A percentile compares a stretch with the other conserved stretches of the same genome.
Evolutionary conservation across 2,113 vertebrate genomes (phyloP).

Genomic region (Phasianus colchicus): DNA sequence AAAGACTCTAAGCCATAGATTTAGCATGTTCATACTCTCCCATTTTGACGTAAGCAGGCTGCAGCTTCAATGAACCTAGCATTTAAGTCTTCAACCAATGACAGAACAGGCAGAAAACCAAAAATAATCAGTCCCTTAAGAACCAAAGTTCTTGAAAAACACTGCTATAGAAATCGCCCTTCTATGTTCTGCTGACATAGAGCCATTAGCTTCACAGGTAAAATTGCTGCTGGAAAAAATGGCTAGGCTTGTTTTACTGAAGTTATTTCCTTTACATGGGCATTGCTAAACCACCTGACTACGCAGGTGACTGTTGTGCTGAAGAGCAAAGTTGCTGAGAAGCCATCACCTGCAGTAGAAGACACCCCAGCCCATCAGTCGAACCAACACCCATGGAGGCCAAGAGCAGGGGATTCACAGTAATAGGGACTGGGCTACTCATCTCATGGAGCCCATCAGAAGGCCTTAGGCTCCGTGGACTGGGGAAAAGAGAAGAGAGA

Average conservation of each 20-base stretch:
- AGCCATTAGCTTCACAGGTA: not conserved
- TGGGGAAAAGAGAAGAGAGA: not conserved
- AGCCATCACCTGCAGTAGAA: not conserved
- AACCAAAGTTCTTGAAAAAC: not conserved
- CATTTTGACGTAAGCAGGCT: not conserved
- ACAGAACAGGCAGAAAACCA: not conserved
- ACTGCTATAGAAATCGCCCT: not conserved
- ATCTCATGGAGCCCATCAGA: not conserved
- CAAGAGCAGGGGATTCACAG: not conserved
- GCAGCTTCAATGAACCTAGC: not conserved
- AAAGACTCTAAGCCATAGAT: not conserved
- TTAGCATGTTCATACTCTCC: not conserved
- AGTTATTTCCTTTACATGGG: not conserved
- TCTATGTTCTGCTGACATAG: not conserved
- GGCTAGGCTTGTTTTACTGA: not conserved
- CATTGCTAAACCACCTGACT: not conserved
- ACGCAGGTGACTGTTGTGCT: fast-evolving
- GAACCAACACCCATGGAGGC: not conserved
- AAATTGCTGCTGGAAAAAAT: not conserved
- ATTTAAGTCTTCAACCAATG: not conserved
- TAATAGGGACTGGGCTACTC: not conserved
- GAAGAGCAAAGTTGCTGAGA: not conserved
- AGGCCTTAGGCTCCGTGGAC: not conserved
- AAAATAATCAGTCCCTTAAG: not conserved
- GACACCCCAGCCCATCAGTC: not conserved